A percentile compares a stretch with the other conserved stretches of the same genome.
Evolutionary conservation across 1,140 invertebrate genomes (phyloP).

Genomic region (Streblospio benedicti): DNA sequence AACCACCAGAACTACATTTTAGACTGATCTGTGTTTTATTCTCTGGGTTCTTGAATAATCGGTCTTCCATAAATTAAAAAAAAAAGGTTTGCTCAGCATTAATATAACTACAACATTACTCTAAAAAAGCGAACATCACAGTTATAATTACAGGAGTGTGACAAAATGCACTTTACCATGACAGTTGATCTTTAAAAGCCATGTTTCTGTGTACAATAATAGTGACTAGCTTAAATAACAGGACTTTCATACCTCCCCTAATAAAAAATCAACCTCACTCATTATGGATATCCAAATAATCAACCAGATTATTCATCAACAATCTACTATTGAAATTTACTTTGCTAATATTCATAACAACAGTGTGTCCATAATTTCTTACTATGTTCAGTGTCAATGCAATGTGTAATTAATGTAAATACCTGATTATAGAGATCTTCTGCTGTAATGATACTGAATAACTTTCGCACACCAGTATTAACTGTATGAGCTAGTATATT

Average conservation of each 20-base stretch:
- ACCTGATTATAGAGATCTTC: constrained; percentile 37
- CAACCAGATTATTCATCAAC: neutral
- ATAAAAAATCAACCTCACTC: no score
- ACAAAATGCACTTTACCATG: no score
- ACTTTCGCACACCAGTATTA: constrained; percentile 29
- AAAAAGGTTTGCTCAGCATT: no score
- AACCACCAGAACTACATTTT: no score
- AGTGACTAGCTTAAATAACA: constrained; percentile 31
- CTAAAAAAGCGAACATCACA: neutral
- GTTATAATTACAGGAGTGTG: no score
- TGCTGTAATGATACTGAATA: constrained; percentile 38
- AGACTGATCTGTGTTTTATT: no score
- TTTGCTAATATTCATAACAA: neutral
- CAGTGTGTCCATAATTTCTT: neutral
- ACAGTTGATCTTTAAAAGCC: no score
- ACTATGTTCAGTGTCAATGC: neutral
- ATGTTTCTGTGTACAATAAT: constrained; percentile 12
- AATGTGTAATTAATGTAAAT: neutral
- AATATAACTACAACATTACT: neutral
- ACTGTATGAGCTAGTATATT: constrained; percentile 30
- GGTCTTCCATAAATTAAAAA: no score
- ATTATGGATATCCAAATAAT: neutral
- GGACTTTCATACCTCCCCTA: no score
- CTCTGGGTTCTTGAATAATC: no score
- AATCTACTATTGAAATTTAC: neutral